Base-by-base conservation (phyloP, 2,888 invertebrate genomes). In the Sarcophaga rosellei region DNA sequence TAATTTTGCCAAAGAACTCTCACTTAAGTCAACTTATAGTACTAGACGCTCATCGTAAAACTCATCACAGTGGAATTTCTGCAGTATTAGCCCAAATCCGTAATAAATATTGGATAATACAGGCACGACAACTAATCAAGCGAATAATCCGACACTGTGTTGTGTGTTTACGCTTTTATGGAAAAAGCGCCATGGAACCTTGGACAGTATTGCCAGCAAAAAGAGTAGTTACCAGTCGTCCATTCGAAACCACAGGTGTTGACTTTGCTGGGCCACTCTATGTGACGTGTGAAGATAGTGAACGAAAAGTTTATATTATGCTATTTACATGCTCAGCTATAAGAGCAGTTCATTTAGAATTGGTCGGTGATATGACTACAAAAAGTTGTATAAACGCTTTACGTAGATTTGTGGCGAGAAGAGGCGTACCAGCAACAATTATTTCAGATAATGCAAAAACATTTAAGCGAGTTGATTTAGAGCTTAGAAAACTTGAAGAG, bases 211-310 rank as follows among this genome's bases (percentile, higher is more conserved):
- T 86, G 17, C 84, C 84, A 44, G 66, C 62, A 44, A 72, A 86
- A 53, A 68, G 78, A 75, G 62, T 86, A 75, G 35, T 23, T 4
- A 72, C 81, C 17, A 82, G 75, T 17, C 68, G 73, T 17, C 81
- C 86, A 44, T 88, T 88, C 62, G 72, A 80, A 78, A 80, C 84
- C 25, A 86, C 78, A 4, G 86, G 85, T 5, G 72, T 85, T 3
- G 81, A 86, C 76, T 87, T 80, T 80, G 85, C 77, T 2, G 80
- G 85, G 3, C 78, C 85, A 12, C 81, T 85, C 15, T 85, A 85
- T 53, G 69, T 86, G 4, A 84, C 62, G 10, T 25, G 17, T 5
- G 47, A 62, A 3, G 47, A 15, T 47, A 47, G 11, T 47, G 47
- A 47, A 15, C 47, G 47, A 10, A 47, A 47, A 47, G 20, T 81